Evolutionary conservation across 92 coral and sea anemone species (phyloP), one percentile per base, ranked within the genome.

Genomic region (Porites rus): DNA sequence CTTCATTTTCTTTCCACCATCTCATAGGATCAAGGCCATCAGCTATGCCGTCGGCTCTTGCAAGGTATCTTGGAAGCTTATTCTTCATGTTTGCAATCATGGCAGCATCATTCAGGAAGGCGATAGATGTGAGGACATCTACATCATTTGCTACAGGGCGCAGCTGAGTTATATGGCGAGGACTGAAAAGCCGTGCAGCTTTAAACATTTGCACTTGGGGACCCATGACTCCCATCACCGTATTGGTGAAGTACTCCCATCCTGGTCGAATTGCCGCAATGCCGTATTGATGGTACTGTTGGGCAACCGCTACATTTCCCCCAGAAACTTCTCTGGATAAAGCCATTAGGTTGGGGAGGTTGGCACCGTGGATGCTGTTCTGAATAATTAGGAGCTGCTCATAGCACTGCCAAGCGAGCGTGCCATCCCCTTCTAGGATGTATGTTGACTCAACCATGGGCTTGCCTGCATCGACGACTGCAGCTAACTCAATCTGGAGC

Each of bases 401-500:
- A 24, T 83, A 83, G 83, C 90, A 78, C 52, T 80, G 61, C 88
- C 85, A 83, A 16, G 85, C 89, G 38, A 89, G 92, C 8, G 75
- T 52, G 14, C 82, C 92, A 89, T 89, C 89, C 64, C 92, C 92
- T 65, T 89, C 92, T 13, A 89, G 51, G 50, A 72, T 89, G 76
- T 89, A 84, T 7, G 89, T 89, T 71, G 88, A 79, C 28, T 89
- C 75, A 71, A 89, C 92, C 83, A 89, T 83, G 24, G 74, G 92
- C 74, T 84, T 85, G 28, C 89, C 89, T 51, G 76, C 74, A 73
- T 89, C 89, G n/a, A 89, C 84, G 28, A 78, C 81, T 16, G 89
- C 92, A 50, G 89, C 89, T 21, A 89, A 53, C 72, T 89, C 89
- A 22, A 89, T 16, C 86, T 84, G 79, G 59, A 89, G 85, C 24